Evolutionary conservation across 2,113 vertebrate species (phyloP).

Genomic region (Casuarius casuarius): DNA sequence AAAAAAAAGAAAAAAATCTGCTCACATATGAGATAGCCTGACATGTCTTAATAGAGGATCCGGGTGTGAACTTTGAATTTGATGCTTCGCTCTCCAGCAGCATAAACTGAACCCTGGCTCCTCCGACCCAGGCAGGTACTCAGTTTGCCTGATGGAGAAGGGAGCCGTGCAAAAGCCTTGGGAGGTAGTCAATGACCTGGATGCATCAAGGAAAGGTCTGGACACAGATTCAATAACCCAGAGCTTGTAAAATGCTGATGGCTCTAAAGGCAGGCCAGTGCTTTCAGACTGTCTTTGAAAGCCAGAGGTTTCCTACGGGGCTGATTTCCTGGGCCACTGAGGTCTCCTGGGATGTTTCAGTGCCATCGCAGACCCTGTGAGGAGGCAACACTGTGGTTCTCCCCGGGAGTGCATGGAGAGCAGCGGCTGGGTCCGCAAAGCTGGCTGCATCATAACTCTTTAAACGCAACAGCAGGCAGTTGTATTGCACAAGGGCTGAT

Average conservation of each 20-base stretch:
- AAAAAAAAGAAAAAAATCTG: not conserved
- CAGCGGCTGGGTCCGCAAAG: not conserved
- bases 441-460: not conserved
- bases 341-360: not conserved
- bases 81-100: not conserved
- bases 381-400: not conserved
- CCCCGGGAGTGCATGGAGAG: not conserved
- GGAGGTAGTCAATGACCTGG: not conserved
- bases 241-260: not conserved
- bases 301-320: not conserved
- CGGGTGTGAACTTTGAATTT: not conserved
- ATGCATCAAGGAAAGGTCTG: not conserved
- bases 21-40: not conserved
- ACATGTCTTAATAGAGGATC: not conserved
- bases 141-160: not conserved
- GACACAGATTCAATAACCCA: not conserved
- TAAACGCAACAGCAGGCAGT: not conserved
- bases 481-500: not conserved
- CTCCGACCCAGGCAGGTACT: not conserved
- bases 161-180: not conserved
- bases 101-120: not conserved
- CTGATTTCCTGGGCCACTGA: not conserved
- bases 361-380: accelerated
- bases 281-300: not conserved
- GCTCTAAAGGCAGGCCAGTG: not conserved